Base-by-base conservation (phyloP, 2,888 invertebrate genomes). In the Mythimna ferrago region DNA sequence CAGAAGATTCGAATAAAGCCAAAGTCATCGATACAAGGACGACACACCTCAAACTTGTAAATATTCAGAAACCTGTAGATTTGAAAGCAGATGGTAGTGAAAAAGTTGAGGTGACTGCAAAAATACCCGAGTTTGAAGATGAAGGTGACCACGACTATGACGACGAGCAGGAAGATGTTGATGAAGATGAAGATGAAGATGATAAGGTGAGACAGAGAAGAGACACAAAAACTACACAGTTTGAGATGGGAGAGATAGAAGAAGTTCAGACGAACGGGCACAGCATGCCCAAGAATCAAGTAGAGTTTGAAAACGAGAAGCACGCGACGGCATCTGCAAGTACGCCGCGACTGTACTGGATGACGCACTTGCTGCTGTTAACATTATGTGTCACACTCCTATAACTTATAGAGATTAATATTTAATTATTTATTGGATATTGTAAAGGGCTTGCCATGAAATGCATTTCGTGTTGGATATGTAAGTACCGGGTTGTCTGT, bases 401-500 rank as follows among this genome's bases (percentile, higher is more conserved):
- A 80, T 95, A 91, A 93, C 86, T 80, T 85, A 84, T 83, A 76
- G 81, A 87, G 87, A 89, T 87, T 78, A 73, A 75, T 92, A 93
- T 87, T 93, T 82, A 78, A 82, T 77, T 94, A 95, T 95, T 95
- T 95, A 95, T 95, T 95, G 90, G 89, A 89, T 89, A 88, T 89
- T 74, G 90, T 90, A 87, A 93, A 93, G 91, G 92, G 92, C 94
- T 95, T 94, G 96, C 95, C 95, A 95, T 95, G 91, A 87, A 92
- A 89, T 93, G 95, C 95, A 96, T 95, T 95, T 95, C 89, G 89
- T 90, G 88, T 89, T 82, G 57, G 83, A 80, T 87, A 85, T 77
- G 73, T 79, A 77, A 74, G 60, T 72, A 81, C 79, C 78, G 85
- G 86, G 81, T 82, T 72, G 79, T 89, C 89, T 89, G 91, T 85